Evolutionary conservation across 2,797 vertebrate species (phyloP).

Genomic region (Hippopotamyrus pictus): DNA sequence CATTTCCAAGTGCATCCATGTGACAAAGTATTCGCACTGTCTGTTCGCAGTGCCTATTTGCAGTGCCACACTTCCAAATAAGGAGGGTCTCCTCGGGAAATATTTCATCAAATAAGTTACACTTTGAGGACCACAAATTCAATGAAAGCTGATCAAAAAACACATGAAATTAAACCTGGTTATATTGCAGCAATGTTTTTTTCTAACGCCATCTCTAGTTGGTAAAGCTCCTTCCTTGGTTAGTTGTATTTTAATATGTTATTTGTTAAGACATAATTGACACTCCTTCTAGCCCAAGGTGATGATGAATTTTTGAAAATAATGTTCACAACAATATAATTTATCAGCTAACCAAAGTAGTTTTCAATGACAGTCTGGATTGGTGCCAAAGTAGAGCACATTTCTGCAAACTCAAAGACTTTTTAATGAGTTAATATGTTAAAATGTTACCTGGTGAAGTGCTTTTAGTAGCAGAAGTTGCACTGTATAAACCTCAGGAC

Average conservation of each 20-base stretch:
- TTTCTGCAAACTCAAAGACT: neutral
- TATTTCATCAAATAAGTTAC: neutral
- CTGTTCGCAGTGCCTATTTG: neutral
- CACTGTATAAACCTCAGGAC: neutral
- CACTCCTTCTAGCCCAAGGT: neutral
- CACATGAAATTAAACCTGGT: neutral
- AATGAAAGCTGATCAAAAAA: neutral
- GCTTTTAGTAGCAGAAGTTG: neutral
- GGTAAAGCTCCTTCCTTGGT: neutral
- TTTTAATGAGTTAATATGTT: constrained; percentile 3
- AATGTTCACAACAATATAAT: neutral
- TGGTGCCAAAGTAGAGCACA: neutral
- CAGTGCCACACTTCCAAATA: neutral
- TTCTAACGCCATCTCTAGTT: neutral
- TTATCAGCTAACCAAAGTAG: neutral
- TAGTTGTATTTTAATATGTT: neutral
- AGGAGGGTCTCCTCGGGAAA: neutral
- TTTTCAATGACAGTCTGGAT: neutral
- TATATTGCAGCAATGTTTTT: neutral
- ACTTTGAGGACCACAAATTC: neutral
- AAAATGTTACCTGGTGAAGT: neutral
- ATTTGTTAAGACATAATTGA: neutral
- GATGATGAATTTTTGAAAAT: neutral
- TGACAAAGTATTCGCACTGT: neutral
- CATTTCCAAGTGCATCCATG: neutral